These are phyloP conservation scores for Acropternis orthonyx DNA, from an alignment of 2,797 vertebrate genomes.

Conservation along the genomic window DNA sequence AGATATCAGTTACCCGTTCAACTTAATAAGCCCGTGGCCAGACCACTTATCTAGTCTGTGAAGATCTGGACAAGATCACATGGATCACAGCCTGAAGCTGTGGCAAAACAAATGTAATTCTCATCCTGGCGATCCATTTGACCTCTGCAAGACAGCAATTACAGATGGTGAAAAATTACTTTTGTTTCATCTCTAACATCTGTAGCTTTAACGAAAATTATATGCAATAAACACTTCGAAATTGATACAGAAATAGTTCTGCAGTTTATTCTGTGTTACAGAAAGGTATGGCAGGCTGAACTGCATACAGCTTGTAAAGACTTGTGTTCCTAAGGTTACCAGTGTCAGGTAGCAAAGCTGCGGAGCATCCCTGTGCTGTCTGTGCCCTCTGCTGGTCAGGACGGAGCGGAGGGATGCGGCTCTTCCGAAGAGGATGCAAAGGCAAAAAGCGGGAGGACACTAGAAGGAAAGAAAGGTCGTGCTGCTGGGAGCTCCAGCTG, in stretches of 20 bases:
- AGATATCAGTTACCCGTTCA: not conserved
- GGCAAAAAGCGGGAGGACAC: not conserved
- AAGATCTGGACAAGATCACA: not conserved
- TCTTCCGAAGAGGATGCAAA: not conserved
- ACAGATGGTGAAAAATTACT: not conserved
- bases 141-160: not conserved
- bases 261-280: not conserved
- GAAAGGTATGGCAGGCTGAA: not conserved
- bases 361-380: not conserved
- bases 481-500: not conserved
- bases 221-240: not conserved
- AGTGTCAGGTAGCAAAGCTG: accelerated
- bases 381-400: slow-evolving; percentile 41
- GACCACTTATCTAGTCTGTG: not conserved
- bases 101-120: not conserved
- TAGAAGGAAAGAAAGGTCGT: not conserved
- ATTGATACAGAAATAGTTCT: not conserved
- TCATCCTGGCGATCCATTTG: not conserved
- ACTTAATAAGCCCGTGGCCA: not conserved
- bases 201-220: not conserved
- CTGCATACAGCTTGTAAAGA: not conserved
- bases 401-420: accelerated
- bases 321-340: too few species aligned
- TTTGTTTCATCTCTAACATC: not conserved
- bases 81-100: not conserved